These are phyloP conservation scores for Perca fluviatilis DNA, from an alignment of 2,113 vertebrate genomes.

Conservation along the genomic window DNA sequence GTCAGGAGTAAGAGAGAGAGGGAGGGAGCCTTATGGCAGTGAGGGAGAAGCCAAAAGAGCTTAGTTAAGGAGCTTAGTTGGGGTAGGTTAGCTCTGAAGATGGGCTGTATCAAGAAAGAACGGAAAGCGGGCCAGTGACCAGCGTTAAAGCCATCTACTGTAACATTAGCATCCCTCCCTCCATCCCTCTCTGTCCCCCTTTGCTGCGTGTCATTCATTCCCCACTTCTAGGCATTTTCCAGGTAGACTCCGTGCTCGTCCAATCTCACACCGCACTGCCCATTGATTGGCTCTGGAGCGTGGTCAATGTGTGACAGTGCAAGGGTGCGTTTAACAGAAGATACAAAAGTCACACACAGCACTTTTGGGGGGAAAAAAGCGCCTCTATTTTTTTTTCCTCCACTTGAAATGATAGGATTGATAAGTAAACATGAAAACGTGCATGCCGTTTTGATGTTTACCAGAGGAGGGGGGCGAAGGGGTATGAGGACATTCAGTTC, in stretches of 20 bases:
- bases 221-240: conserved; percentile 73
- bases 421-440: conserved; percentile 78
- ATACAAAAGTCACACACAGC: conserved; percentile 66
- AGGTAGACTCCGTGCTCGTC: conserved; percentile 78
- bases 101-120: conserved; percentile 57
- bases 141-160: conserved; percentile 63
- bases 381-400: conserved; percentile 64
- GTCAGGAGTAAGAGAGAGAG: conserved; percentile 64
- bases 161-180: conserved; percentile 59
- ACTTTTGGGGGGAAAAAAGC: conserved; percentile 77
- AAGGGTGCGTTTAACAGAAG: conserved; percentile 46
- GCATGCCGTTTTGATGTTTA: conserved; percentile 81
- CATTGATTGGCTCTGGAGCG: conserved; percentile 62
- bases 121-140: conserved; percentile 51
- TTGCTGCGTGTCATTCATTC: conserved; percentile 68
- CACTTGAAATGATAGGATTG: conserved; percentile 47
- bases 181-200: conserved; percentile 58
- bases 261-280: conserved; percentile 74
- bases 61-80: conserved; percentile 74
- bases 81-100: conserved; percentile 71
- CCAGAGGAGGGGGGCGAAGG: conserved; percentile 43
- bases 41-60: conserved; percentile 61
- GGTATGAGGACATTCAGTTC: conserved; percentile 47
- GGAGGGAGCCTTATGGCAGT: conserved; percentile 46
- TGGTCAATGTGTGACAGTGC: conserved; percentile 59